These are phyloP conservation scores for Penaeus indicus DNA, from an alignment of 1,140 invertebrate species.

Conservation along the genomic window DNA sequence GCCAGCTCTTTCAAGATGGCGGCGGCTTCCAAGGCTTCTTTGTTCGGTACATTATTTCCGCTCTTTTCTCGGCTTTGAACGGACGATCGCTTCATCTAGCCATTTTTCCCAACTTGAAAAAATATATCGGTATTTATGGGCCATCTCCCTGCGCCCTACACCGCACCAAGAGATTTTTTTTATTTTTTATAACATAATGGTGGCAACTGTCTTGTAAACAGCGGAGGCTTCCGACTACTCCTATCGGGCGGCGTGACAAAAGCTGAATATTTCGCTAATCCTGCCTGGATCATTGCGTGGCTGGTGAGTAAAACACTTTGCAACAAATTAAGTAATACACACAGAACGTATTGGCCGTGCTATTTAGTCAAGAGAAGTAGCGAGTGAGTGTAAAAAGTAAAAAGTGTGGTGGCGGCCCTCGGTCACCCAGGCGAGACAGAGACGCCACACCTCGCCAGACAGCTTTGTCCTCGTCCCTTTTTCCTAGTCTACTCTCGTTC, in stretches of 20 bases:
- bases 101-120: not conserved
- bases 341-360: not conserved
- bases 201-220: slow-evolving; percentile 49
- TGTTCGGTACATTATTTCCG: slow-evolving; percentile 35
- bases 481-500: too few relatives aligned
- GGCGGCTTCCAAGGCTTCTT: slow-evolving; percentile 46
- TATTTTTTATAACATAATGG: slow-evolving; percentile 53
- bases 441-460: slow-evolving; percentile 61
- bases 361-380: not conserved
- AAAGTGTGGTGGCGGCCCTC: slow-evolving; percentile 41
- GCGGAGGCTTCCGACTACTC: slow-evolving; percentile 53
- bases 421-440: slow-evolving; percentile 41
- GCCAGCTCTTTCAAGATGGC: slow-evolving; percentile 56
- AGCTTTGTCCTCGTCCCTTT: not conserved
- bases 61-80: not conserved
- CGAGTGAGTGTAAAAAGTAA: not conserved
- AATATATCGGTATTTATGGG: not conserved
- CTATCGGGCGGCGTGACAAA: slow-evolving; percentile 43
- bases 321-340: slow-evolving; percentile 11
- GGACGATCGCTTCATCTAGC: too few relatives aligned
- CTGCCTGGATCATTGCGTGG: not conserved
- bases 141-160: not conserved
- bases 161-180: slow-evolving; percentile 12
- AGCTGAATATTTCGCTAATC: slow-evolving; percentile 19
- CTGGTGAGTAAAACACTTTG: slow-evolving; percentile 32